Percentiles rank a stretch among this genome's conserved stretches.
Evolutionary conservation across 2,797 vertebrate genomes (phyloP).

Genomic region (Sebastes steindachneri): DNA sequence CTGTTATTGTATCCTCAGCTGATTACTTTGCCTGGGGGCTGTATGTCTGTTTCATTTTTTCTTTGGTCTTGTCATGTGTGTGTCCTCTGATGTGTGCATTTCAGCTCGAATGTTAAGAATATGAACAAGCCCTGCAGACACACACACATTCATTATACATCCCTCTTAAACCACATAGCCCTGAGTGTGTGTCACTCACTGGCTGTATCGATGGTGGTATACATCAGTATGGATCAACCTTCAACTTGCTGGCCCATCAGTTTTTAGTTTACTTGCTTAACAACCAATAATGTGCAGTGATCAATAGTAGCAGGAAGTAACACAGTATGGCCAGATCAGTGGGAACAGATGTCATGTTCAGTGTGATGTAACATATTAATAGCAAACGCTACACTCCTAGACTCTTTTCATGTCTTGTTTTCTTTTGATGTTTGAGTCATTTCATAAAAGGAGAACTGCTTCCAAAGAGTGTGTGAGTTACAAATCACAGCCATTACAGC

Average conservation of each 20-base stretch:
- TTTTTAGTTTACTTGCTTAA: neutral
- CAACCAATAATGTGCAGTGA: neutral
- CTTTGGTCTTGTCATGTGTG: neutral
- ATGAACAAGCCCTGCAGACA: neutral
- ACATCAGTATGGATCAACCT: neutral
- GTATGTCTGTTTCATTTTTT: neutral
- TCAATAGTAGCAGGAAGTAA: constrained; percentile 10
- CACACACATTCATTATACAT: neutral
- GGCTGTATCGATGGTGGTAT: neutral
- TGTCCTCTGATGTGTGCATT: neutral
- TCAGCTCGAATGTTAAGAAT: neutral
- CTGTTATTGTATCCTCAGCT: neutral
- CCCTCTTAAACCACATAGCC: neutral
- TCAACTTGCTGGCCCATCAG: neutral
- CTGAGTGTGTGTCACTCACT: neutral
- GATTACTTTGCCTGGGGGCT: neutral
- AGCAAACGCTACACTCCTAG: neutral
- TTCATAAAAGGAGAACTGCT: neutral
- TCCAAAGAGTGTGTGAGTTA: too few species aligned
- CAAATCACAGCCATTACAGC: neutral
- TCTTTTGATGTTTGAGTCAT: neutral
- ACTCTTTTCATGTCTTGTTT: neutral
- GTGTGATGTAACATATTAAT: neutral
- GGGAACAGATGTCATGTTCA: neutral
- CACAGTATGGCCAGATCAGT: neutral